These are phyloP conservation scores for Orbicella faveolata DNA, from an alignment of 64 coral and sea anemone species.

Conservation along the genomic window DNA sequence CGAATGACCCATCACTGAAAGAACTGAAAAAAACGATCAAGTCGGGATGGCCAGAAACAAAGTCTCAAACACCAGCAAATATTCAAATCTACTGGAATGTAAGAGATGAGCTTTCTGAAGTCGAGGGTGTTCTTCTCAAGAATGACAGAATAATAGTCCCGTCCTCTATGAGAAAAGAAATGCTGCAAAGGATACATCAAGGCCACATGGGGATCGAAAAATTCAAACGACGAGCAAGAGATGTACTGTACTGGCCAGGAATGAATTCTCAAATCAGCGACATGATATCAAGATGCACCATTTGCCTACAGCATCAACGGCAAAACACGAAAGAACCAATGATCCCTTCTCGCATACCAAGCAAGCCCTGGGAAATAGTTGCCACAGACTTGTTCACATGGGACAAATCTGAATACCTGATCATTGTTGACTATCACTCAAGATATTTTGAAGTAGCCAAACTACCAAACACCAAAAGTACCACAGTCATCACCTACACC, in stretches of 20 bases:
- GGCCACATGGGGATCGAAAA: conserved; percentile 53
- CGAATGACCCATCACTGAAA: conserved; percentile 21
- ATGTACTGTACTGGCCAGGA: not conserved
- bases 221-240: conserved; percentile 41
- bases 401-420: not conserved
- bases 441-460: conserved; percentile 14
- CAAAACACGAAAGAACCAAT: conserved; percentile 56
- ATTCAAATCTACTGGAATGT: conserved; percentile 28
- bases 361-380: conserved; percentile 42
- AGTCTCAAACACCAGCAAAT: not conserved
- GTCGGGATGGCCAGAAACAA: conserved; percentile 31
- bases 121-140: conserved; percentile 24
- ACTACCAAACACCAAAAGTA: conserved; percentile 13
- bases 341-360: conserved; percentile 12
- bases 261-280: conserved; percentile 55
- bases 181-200: conserved; percentile 48
- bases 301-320: conserved; percentile 14
- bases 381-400: not conserved
- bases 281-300: conserved; percentile 20
- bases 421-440: conserved; percentile 42
- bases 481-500: not conserved
- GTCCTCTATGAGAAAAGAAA: conserved; percentile 25
- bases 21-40: not conserved
- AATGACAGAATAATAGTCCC: conserved; percentile 20
- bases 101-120: conserved; percentile 6